A percentile compares a stretch with the other conserved stretches of the same genome.
These are phyloP conservation scores for Tricholaema leucomelas DNA, from an alignment of 2,113 vertebrate genomes.

Conservation along the genomic window DNA sequence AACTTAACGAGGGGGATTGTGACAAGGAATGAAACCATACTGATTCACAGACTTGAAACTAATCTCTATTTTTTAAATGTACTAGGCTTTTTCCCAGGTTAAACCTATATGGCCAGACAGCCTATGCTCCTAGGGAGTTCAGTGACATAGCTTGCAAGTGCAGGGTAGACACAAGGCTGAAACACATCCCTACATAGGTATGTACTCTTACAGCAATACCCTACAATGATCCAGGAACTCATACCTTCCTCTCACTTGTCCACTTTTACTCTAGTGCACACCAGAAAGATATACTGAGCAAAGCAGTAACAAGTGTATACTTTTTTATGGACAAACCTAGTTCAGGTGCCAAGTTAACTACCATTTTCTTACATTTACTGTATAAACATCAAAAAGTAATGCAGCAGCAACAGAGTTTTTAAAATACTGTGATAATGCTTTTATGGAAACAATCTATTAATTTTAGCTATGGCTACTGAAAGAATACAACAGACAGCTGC, in stretches of 20 bases:
- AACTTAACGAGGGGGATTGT: neutral
- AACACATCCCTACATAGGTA: neutral
- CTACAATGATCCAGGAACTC: accelerated
- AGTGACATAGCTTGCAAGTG: neutral
- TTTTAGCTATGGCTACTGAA: neutral
- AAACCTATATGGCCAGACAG: neutral
- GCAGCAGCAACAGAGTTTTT: neutral
- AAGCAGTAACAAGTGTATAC: neutral
- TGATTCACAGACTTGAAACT: neutral
- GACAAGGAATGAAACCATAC: neutral
- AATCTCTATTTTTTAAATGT: neutral
- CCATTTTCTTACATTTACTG: neutral
- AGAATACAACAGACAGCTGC: neutral
- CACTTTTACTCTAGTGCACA: neutral
- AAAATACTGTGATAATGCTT: neutral
- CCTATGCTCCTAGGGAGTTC: neutral
- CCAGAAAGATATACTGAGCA: neutral
- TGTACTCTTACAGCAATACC: neutral
- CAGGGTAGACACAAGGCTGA: neutral
- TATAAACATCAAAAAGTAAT: neutral
- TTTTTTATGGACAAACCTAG: neutral
- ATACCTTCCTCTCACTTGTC: neutral
- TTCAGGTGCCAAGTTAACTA: neutral
- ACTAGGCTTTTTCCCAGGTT: neutral
- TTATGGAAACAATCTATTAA: neutral